Conservation (phyloP, 1,140 invertebrate species). For the Plectrocnemia conspersa region DNA sequence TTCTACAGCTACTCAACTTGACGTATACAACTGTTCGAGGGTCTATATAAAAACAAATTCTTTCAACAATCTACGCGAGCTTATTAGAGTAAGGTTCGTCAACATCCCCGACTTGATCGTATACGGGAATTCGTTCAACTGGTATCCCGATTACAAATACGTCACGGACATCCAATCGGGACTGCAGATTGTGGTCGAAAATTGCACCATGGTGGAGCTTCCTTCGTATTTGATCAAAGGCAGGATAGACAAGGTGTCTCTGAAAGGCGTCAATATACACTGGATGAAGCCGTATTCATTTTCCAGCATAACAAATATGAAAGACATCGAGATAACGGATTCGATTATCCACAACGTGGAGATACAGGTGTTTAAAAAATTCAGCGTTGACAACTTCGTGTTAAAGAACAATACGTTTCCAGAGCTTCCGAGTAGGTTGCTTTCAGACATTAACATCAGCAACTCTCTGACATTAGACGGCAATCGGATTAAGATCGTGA, state of each 20-base stretch:
- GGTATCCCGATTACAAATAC: constrained; percentile 41
- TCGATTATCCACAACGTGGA: constrained; percentile 57
- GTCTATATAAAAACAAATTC: constrained; percentile 51
- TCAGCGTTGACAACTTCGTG: constrained; percentile 60
- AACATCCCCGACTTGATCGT: constrained; percentile 41
- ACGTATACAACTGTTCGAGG: constrained; percentile 51
- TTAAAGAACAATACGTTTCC: constrained; percentile 52
- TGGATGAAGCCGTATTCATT: constrained; percentile 67
- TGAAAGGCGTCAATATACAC: constrained; percentile 58
- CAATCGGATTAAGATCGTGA: constrained; percentile 54
- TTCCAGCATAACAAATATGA: constrained; percentile 58
- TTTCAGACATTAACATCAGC: constrained; percentile 67
- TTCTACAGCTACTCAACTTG: constrained; percentile 50
- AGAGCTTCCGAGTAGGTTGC: constrained; percentile 60
- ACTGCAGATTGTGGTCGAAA: constrained; percentile 41
- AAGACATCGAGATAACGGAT: constrained; percentile 52
- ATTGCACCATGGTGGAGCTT: constrained; percentile 54
- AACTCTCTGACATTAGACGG: constrained; percentile 61
- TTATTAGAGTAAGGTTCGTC: constrained; percentile 41
- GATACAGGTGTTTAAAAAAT: constrained; percentile 73
- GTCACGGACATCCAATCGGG: constrained; percentile 42
- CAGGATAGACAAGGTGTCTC: constrained; percentile 61
- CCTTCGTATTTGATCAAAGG: constrained; percentile 66
- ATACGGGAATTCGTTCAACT: constrained; percentile 41
- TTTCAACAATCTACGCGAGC: constrained; percentile 40